Base-by-base conservation (phyloP, 2,113 vertebrate species). In the Pimephales promelas region DNA sequence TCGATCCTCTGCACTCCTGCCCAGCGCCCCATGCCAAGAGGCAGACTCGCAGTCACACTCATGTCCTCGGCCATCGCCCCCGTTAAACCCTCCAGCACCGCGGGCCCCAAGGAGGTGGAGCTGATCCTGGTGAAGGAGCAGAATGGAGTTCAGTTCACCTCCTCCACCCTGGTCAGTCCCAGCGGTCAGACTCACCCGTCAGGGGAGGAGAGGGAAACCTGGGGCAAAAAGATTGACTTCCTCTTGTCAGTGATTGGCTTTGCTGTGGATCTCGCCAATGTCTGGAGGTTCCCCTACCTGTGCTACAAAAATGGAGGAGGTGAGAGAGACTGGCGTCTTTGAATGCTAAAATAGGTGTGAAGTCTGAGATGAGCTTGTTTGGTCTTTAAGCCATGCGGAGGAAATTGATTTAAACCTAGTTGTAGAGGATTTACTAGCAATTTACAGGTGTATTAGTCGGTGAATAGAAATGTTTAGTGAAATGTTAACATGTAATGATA, bases 261-360 rank as follows among this genome's bases (percentile, higher is more conserved):
- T 1, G 96, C 96, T 0, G 96, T 97, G 87, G 96, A 97, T 88
- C 93, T 97, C 13, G 96, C 96, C 77, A 97, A 97, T 0, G 96
- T 97, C 85, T 97, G 96, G 96, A 93, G 96, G 62, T 97, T 97
- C 56, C 96, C 96, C 4, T 96, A 97, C 90, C 94, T 97, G 49
- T 97, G 96, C 94, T 97, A 97, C 90, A 97, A 96, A 86, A 97
- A 97, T 0, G 96, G 96, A 59, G 96, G 96, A 89, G 96, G 96
- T 96, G 88, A 95, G 94, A 59, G 36, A 62, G 22, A 49, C 6
- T 9, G 2, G 18, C 7, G 18, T 54, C 18, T 9, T 54, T 54
- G 6, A 54, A 54, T 22, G 20, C 24, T 59, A 4, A 59, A 24
- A 59, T 59, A 59, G 56, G n/a, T 11, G n/a, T 59, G 56, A 59